A percentile compares a stretch with the other conserved stretches of the same genome.
Conservation (phyloP, 2,888 invertebrate species). For the Baccha elongata region DNA sequence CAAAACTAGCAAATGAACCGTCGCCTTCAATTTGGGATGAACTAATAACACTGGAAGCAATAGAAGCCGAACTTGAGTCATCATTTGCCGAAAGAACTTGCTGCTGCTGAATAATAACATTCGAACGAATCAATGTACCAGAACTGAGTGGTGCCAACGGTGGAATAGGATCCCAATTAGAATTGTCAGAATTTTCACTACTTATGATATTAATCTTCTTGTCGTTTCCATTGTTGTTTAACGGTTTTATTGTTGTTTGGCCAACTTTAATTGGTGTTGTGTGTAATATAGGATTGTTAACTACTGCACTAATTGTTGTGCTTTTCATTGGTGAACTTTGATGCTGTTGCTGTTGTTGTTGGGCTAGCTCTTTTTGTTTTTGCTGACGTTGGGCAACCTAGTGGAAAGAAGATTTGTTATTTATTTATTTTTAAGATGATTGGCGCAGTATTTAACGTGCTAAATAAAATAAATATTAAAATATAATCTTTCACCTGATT, state of each 20-base stretch:
- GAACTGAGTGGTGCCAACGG: conserved; percentile 81
- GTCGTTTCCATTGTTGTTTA: conserved; percentile 78
- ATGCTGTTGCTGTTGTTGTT: conserved; percentile 79
- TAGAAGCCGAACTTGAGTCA: conserved; percentile 83
- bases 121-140: conserved; percentile 66
- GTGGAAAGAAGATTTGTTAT: not conserved
- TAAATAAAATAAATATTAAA: not conserved
- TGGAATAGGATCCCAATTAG: conserved; percentile 79
- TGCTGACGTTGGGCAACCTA: conserved; percentile 88
- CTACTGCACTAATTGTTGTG: conserved; percentile 80
- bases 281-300: conserved; percentile 81
- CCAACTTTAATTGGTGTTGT: conserved; percentile 81
- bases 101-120: conserved; percentile 60
- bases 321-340: conserved; percentile 78
- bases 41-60: conserved; percentile 84
- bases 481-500: conserved; percentile 54
- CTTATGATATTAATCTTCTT: conserved; percentile 77
- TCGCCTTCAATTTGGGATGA: conserved; percentile 83
- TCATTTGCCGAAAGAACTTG: conserved; percentile 66
- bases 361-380: conserved; percentile 84
- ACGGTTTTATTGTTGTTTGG: conserved; percentile 81
- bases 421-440: not conserved
- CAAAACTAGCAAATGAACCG: conserved; percentile 86
- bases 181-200: conserved; percentile 76
- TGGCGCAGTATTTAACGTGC: not conserved